Evolutionary conservation across 2,113 vertebrate genomes (phyloP), one percentile per base, ranked within the genome.

Genomic region (Pomatorhinus ruficollis): DNA sequence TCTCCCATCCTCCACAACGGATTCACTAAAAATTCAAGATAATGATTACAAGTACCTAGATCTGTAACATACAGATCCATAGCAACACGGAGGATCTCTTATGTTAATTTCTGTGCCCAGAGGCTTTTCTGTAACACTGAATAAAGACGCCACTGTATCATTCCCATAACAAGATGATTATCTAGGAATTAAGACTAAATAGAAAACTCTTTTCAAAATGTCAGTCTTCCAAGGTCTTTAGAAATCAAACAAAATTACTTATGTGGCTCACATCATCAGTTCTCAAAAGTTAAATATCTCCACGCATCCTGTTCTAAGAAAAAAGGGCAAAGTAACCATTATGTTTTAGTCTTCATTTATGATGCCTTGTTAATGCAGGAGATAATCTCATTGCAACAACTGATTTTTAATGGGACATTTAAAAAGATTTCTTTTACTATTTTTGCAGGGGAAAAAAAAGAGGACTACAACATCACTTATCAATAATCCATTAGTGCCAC

Each of bases 161-260:
- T 54, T 89, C 42, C 63, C 42, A 35, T 77, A 90, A 78, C 21
- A 70, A 86, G 60, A 69, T 17, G 40, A 91, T 93, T 95, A 94
- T 35, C 70, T 49, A 78, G 64, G 47, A 96, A 87, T 83, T 83
- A 93, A 80, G 79, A 70, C 76, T 70, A 93, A 93, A 47, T 31
- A 90, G 52, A 83, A 92, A 27, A 57, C 54, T 64, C 68, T 88
- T 87, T 80, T 39, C 12, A 76, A 79, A 80, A 35, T n/a, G 1
- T 69, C 39, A 44, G 52, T 27, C 65, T 84, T 93, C 39, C 60
- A 89, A 83, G 44, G 40, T 42, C 37, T 92, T 57, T 22, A 53
- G 53, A 84, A 78, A 86, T 47, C 11, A 74, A 66, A 61, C 23
- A 77, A 63, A 82, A 86, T 39, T 3, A 77, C 39, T 87, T 39